Base-by-base conservation (phyloP, 2,797 vertebrate species). In the Epinephelus malabaricus region DNA sequence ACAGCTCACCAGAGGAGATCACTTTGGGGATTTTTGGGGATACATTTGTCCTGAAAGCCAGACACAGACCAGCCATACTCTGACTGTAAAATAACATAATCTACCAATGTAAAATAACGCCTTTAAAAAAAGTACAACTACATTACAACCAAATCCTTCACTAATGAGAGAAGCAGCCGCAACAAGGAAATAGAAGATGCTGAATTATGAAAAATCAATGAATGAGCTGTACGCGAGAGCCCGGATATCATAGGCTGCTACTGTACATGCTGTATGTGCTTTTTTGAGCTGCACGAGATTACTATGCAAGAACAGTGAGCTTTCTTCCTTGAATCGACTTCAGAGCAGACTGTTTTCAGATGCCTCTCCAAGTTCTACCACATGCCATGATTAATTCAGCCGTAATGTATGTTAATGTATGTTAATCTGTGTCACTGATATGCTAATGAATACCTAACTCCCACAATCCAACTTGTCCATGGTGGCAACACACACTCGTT, bases 351-450 rank as follows among this genome's bases (percentile, higher is more conserved):
- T 66, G 88, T 89, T 93, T 92, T 93, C 89, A 93, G 90, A 94
- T 92, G 88, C 89, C 72, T 86, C 86, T 94, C 90, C 90, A 91
- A 91, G 76, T 92, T 91, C 89, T 92, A 87, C 86, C 86, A 87
- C 86, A 92, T 84, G 79, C 81, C 86, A 89, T 92, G 90, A 90
- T 92, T 94, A 92, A 92, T 93, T 93, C 91, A 92, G 72, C 76
- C 18, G 45, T 94, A 95, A 95, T 95, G 76, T 95, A 95, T 95
- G 95, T 92, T 93, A 96, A 95, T 95, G 64, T 95, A 95, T 95
- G 94, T 90, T 95, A 95, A 96, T 96, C 94, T 94, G 88, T 94
- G 93, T 93, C 92, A 95, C 92, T 94, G 93, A 94, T 93, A 96
- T 96, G 94, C 90, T 95, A 95, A 95, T 94, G 88, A 95, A 92